Percentiles rank a stretch among this genome's conserved stretches.
Conservation (phyloP, 2,888 invertebrate genomes). For the Carabus problematicus region DNA sequence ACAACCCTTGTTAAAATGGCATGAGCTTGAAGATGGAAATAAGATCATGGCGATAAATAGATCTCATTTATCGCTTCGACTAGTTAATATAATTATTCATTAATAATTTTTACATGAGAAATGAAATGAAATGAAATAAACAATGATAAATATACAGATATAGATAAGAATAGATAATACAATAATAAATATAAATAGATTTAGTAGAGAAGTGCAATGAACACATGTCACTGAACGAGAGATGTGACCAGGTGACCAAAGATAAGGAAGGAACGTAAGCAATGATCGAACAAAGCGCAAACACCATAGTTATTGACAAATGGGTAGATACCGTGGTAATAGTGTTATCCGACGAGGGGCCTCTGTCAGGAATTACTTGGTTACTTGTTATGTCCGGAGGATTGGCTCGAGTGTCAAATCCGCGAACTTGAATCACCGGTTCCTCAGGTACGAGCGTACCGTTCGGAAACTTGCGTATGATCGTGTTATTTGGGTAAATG, state of each 20-base stretch:
- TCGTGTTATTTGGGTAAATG: conserved; percentile 78
- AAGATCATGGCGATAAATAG: no score
- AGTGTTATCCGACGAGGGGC: conserved; percentile 62
- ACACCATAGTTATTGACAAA: conserved; percentile 46
- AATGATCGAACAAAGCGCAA: conserved; percentile 51
- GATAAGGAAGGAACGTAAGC: conserved; percentile 30
- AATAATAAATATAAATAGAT: conserved; percentile 16
- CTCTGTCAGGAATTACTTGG: conserved; percentile 63
- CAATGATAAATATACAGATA: conserved; percentile 7
- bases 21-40: conserved; percentile 39
- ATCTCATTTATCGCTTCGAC: neutral
- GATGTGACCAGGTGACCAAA: conserved; percentile 39
- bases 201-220: conserved; percentile 24
- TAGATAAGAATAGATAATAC: neutral
- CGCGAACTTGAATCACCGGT: conserved; percentile 61
- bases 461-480: conserved; percentile 81
- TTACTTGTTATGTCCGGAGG: conserved; percentile 70
- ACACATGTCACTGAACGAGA: conserved; percentile 37
- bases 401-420: conserved; percentile 65
- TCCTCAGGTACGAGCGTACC: conserved; percentile 78
- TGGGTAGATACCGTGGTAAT: conserved; percentile 60
- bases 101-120: conserved; percentile 5
- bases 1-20: conserved; percentile 27
- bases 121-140: neutral
- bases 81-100: conserved; percentile 9